Conservation (phyloP, 2,888 invertebrate species). For the Tenthredo notha region DNA sequence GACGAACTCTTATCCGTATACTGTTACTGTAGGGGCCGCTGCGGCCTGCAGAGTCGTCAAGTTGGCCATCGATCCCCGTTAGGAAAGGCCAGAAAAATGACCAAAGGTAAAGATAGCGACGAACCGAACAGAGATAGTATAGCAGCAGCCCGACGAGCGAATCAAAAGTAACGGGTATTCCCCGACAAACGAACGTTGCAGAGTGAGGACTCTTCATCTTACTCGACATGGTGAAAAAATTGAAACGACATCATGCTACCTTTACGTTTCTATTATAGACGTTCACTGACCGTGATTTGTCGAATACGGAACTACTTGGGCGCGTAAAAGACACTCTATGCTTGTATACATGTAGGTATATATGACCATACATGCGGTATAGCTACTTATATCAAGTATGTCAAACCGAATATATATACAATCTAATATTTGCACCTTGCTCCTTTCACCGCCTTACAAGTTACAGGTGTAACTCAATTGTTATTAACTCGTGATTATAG, state of each 20-base stretch:
- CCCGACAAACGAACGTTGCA: slow-evolving; percentile 20
- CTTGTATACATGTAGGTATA: neutral
- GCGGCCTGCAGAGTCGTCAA: neutral
- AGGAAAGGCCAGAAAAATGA: neutral
- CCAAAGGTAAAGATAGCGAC: slow-evolving; percentile 42
- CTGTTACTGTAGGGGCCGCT: neutral
- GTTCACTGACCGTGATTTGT: neutral
- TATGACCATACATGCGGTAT: neutral
- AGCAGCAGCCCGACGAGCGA: slow-evolving; percentile 52
- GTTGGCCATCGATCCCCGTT: slow-evolving; percentile 36
- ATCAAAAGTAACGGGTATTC: slow-evolving; percentile 47
- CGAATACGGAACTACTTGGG: neutral
- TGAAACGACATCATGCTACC: slow-evolving; percentile 2
- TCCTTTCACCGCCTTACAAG: neutral
- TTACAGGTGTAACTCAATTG: neutral
- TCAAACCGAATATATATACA: neutral
- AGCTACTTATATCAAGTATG: neutral
- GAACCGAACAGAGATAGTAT: slow-evolving; percentile 53
- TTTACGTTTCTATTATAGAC: neutral
- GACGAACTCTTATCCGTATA: neutral
- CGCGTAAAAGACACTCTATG: neutral
- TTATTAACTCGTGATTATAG: neutral
- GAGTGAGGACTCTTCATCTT: neutral
- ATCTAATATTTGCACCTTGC: neutral
- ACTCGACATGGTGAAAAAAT: neutral